A percentile compares a stretch with the other conserved stretches of the same genome.
phyloP scores from a whole-genome alignment of 2,113 vertebrate species.

The Microtus ochrogaster region DNA sequence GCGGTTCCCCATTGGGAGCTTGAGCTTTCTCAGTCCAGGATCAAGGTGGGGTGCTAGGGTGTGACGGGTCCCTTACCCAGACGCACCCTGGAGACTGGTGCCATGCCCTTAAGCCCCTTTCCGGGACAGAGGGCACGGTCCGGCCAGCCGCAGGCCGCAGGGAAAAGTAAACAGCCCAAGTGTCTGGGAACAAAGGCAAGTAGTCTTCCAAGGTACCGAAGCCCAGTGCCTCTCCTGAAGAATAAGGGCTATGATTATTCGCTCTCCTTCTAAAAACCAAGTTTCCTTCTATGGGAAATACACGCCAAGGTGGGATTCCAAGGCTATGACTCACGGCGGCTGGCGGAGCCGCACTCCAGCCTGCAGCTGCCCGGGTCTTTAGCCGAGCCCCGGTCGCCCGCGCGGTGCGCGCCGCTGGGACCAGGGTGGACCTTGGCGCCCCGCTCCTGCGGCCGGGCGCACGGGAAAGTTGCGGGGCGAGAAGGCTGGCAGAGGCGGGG shows the following conservation, averaged over 20 bases:
- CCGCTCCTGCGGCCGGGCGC: not conserved
- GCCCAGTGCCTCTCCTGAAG: constrained; percentile 79
- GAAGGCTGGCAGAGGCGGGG: constrained; percentile 31
- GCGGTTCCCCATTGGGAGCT: not conserved
- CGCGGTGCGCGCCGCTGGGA: not conserved
- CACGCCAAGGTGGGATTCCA: constrained; percentile 94
- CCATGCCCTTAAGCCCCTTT: constrained; percentile 66
- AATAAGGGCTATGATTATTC: constrained; percentile 86
- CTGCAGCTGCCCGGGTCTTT: constrained; percentile 24
- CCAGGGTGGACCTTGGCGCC: not conserved
- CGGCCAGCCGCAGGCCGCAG: constrained; percentile 51
- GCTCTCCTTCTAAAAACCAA: constrained; percentile 87
- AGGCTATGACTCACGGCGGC: constrained; percentile 92
- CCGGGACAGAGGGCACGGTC: constrained; percentile 65
- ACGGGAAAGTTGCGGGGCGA: constrained; percentile 70
- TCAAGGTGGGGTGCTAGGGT: not conserved
- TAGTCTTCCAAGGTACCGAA: constrained; percentile 81
- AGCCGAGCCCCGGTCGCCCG: constrained; percentile 9
- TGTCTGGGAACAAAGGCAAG: constrained; percentile 87
- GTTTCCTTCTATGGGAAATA: constrained; percentile 94
- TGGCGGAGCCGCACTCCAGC: constrained; percentile 85
- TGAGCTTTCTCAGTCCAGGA: not conserved
- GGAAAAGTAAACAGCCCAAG: constrained; percentile 84
- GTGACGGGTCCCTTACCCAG: not conserved
- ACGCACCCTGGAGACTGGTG: constrained; percentile 41